Percentiles rank a stretch among this genome's conserved stretches.
phyloP scores from a whole-genome alignment of 64 coral and sea anemone species.

The Montipora capricornis region DNA sequence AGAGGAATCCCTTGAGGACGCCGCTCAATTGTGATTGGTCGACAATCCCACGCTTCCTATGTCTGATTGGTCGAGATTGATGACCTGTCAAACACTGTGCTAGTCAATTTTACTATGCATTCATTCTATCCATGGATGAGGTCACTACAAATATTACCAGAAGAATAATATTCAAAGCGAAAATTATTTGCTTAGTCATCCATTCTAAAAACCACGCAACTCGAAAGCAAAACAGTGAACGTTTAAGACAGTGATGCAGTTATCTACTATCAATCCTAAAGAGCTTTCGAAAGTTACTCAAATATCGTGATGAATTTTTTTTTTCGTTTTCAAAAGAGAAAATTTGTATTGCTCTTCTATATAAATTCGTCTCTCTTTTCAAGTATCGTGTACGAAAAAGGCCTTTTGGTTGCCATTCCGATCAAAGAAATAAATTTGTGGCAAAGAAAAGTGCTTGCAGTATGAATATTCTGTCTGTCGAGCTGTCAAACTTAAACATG shows the following conservation, averaged over 20 bases:
- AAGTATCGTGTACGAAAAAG: not conserved
- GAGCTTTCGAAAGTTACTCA: not conserved
- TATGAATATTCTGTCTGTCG: not conserved
- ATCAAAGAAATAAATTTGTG: too few relatives aligned
- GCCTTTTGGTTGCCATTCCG: not conserved
- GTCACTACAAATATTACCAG: conserved; percentile 19
- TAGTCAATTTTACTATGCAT: not conserved
- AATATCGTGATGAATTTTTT: not conserved
- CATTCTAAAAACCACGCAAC: not conserved
- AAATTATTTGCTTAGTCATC: conserved; percentile 31
- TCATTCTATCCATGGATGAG: not conserved
- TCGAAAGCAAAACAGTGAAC: not conserved
- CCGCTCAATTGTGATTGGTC: conserved; percentile 18
- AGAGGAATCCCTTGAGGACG: conserved; percentile 2
- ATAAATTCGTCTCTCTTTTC: not conserved
- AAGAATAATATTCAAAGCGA: not conserved
- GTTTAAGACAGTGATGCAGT: not conserved
- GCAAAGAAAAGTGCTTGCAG: too few relatives aligned
- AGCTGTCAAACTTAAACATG: conserved; percentile 3
- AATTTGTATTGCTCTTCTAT: not conserved
- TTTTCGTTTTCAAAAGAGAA: not conserved
- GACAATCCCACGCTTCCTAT: not conserved
- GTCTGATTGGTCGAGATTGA: conserved; percentile 1
- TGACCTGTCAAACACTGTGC: conserved; percentile 14
- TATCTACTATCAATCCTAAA: not conserved